A percentile compares a stretch with the other conserved stretches of the same genome.
Conservation (phyloP, 2,113 vertebrate species). For the Psilopogon haemacephalus region DNA sequence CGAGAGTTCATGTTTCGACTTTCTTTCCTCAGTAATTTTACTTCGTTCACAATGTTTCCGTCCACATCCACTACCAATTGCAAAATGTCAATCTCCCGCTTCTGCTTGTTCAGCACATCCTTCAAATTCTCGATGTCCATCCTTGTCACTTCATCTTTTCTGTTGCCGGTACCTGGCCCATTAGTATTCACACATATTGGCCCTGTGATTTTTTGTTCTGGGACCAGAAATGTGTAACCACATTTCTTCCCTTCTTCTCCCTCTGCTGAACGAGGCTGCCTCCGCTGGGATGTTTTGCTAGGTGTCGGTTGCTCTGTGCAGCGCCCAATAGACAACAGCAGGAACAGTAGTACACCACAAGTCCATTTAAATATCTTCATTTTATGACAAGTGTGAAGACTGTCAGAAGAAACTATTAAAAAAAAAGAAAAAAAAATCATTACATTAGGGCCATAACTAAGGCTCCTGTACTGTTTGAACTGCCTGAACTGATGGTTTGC, state of each 20-base stretch:
- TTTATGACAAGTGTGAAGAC: background rate
- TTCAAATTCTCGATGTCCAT: constrained; percentile 94
- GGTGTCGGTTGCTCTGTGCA: constrained; percentile 64
- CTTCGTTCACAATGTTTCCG: constrained; percentile 95
- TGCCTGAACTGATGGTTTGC: background rate
- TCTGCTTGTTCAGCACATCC: constrained; percentile 92
- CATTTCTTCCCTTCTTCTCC: constrained; percentile 86
- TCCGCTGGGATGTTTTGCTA: constrained; percentile 67
- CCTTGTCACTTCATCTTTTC: constrained; percentile 89
- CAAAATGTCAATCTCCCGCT: constrained; percentile 90
- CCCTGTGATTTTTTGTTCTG: constrained; percentile 94
- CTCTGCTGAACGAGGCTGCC: constrained; percentile 77
- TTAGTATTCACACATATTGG: constrained; percentile 94
- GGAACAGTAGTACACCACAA: constrained; percentile 79
- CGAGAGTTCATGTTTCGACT: constrained; percentile 99
- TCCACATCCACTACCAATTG: constrained; percentile 95
- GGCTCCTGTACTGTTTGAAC: background rate
- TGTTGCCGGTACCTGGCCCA: constrained; percentile 76
- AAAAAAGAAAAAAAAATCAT: constrained; percentile 21
- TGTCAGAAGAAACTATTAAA: background rate
- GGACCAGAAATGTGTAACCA: constrained; percentile 94
- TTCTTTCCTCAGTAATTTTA: constrained; percentile 95
- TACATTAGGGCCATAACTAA: background rate
- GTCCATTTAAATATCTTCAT: constrained; percentile 86
- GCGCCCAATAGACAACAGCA: constrained; percentile 73